phyloP scores from a whole-genome alignment of 2,888 invertebrate genomes.

The Quadroppia sp. region DNA sequence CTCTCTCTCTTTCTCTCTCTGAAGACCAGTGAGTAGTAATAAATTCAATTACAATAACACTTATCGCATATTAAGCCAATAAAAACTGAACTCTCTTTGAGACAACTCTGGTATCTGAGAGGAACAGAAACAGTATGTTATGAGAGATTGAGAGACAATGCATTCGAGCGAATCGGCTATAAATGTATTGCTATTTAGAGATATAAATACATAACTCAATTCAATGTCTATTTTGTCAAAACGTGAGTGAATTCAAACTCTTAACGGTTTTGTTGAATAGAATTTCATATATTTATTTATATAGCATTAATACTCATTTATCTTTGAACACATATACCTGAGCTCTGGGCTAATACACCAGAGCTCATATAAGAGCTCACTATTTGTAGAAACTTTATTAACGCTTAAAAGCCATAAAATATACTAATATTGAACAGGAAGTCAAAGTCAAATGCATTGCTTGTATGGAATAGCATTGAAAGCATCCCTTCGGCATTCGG shows the following conservation, averaged over 20 bases:
- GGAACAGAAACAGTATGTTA: too few relatives aligned
- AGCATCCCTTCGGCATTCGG: slow-evolving; percentile 32
- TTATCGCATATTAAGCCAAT: neutral
- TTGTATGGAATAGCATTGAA: neutral
- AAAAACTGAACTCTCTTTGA: neutral
- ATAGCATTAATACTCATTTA: slow-evolving; percentile 5
- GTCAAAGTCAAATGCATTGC: slow-evolving; percentile 3
- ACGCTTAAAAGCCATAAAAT: slow-evolving; percentile 12
- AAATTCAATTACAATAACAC: neutral
- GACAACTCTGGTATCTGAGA: too few relatives aligned
- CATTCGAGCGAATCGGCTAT: neutral
- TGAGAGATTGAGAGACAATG: neutral
- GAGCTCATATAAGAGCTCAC: too few relatives aligned
- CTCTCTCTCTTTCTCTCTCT: neutral
- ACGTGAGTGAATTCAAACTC: slow-evolving; percentile 4
- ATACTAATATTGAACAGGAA: slow-evolving; percentile 35
- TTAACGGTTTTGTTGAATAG: neutral
- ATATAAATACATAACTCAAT: neutral
- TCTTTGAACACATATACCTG: neutral
- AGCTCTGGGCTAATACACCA: neutral
- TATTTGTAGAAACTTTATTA: too few relatives aligned
- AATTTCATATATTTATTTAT: neutral
- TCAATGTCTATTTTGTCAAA: neutral
- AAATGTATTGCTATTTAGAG: neutral
- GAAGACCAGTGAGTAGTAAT: neutral